Base-by-base conservation (phyloP, 2,113 vertebrate genomes). In the Carollia perspicillata region DNA sequence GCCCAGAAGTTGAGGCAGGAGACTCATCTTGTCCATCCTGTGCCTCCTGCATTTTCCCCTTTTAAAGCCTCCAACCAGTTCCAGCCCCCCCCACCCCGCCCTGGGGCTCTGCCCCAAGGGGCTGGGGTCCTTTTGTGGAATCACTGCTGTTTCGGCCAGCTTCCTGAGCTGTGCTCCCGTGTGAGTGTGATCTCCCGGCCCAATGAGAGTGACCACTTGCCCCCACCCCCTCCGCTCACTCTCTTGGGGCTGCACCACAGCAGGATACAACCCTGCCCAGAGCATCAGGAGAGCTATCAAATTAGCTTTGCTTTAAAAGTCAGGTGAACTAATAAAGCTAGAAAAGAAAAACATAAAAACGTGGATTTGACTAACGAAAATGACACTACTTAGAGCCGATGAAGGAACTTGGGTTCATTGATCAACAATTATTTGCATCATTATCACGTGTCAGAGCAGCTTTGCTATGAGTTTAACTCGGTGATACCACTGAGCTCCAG, bases 381-480 rank as follows among this genome's bases (percentile, higher is more conserved):
- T 74, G 18, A 78, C 23, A 44, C 77, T 75, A 49, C 42, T 84
- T 83, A 47, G 77, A 94, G 78, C 90, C 72, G 1, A 58, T n/a
- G 71, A 60, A 53, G 75, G 80, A 95, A 60, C 80, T 90, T 40
- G 77, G 58, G 75, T 81, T 84, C 66, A 93, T 72, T 35, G 66
- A 78, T 97, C n/a, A 80, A 88, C 69, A 68, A 75, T 92, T 71
- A 90, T 68, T 86, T 81, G 71, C 90, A 78, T 90, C 66, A 75
- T 86, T 69, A 90, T 90, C 84, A 58, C 4, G 42, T 84, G 94
- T 90, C 81, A 85, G 93, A 69, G 60, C 20, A 78, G 78, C 78
- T 83, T 65, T 42, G 60, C 37, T 51, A 1, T n/a, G 81, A 94
- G 77, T 92, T 90, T 44, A 68, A 83, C 68, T 20, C 37, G 6